These are phyloP conservation scores for Ataeniobius toweri DNA, from an alignment of 2,797 vertebrate genomes.

Conservation along the genomic window DNA sequence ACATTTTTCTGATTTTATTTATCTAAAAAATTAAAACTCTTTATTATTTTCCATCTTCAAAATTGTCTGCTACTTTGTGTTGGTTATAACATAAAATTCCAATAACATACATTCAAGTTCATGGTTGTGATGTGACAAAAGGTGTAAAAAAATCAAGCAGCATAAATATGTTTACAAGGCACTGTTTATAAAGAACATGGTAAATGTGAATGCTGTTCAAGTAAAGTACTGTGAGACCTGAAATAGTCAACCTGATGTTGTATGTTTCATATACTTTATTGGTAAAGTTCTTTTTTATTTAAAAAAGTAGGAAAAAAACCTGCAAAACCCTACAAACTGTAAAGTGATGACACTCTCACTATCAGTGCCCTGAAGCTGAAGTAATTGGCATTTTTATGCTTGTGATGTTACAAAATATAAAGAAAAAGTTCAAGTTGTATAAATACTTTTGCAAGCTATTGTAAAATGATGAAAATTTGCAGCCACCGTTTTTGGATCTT, in stretches of 20 bases:
- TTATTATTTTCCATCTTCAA: not conserved
- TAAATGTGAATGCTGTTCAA: not conserved
- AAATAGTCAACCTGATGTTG: not conserved
- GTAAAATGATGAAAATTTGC: not conserved
- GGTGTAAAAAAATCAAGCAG: not conserved
- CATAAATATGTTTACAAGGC: not conserved
- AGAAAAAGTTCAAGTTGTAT: not conserved
- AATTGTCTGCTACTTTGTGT: not conserved
- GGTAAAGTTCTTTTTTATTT: not conserved
- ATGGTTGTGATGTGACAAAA: too few species aligned
- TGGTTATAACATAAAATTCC: not conserved
- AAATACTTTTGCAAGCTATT: not conserved
- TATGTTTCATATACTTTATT: not conserved
- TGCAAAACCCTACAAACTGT: not conserved
- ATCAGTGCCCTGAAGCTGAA: not conserved
- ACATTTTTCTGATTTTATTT: not conserved
- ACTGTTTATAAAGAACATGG: not conserved
- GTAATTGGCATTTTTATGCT: not conserved
- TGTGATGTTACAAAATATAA: not conserved
- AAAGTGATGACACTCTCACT: not conserved
- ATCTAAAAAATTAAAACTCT: not conserved
- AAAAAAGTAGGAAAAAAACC: not conserved
- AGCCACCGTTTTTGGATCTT: not conserved
- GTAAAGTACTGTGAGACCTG: not conserved
- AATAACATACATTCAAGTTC: not conserved